These are phyloP conservation scores for Himalopsyche anomala DNA, from an alignment of 2,888 invertebrate species.

Conservation along the genomic window DNA sequence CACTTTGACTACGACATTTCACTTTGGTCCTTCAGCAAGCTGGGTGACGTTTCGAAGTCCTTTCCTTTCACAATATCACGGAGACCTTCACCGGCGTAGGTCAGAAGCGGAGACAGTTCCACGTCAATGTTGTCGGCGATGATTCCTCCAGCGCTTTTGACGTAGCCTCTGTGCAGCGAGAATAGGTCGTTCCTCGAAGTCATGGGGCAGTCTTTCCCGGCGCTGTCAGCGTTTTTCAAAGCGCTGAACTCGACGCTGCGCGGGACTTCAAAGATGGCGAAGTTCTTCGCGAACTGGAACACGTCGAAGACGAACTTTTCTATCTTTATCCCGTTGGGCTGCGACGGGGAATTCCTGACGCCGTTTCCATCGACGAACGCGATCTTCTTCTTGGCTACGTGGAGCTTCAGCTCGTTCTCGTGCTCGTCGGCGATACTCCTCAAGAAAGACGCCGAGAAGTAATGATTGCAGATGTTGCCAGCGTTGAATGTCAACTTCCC, in stretches of 20 bases:
- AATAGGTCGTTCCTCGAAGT: conserved; percentile 89
- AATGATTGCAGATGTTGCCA: conserved; percentile 99
- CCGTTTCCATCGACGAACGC: conserved; percentile 87
- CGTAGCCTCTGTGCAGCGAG: conserved; percentile 86
- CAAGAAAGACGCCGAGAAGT: conserved; percentile 93
- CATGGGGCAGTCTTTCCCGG: conserved; percentile 92
- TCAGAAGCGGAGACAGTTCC: conserved; percentile 94
- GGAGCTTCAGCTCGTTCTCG: conserved; percentile 88
- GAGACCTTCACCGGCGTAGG: conserved; percentile 93
- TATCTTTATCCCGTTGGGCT: conserved; percentile 97
- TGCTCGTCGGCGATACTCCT: conserved; percentile 82
- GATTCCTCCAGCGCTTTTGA: conserved; percentile 88
- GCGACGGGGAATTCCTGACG: conserved; percentile 83
- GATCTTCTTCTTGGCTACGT: conserved; percentile 98
- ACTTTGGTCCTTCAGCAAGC: conserved; percentile 64
- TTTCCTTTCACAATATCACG: conserved; percentile 81
- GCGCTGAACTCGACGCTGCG: conserved; percentile 97
- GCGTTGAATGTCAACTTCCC: conserved; percentile 93
- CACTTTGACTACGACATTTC: conserved; percentile 9
- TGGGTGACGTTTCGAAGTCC: conserved; percentile 82
- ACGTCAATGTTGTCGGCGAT: conserved; percentile 82
- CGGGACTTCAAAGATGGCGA: conserved; percentile 94
- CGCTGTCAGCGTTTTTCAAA: conserved; percentile 93
- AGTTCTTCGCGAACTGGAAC: conserved; percentile 93
- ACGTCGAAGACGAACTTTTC: conserved; percentile 99